Conservation (phyloP, 2,888 invertebrate species). For the Achlya flavicornis region DNA sequence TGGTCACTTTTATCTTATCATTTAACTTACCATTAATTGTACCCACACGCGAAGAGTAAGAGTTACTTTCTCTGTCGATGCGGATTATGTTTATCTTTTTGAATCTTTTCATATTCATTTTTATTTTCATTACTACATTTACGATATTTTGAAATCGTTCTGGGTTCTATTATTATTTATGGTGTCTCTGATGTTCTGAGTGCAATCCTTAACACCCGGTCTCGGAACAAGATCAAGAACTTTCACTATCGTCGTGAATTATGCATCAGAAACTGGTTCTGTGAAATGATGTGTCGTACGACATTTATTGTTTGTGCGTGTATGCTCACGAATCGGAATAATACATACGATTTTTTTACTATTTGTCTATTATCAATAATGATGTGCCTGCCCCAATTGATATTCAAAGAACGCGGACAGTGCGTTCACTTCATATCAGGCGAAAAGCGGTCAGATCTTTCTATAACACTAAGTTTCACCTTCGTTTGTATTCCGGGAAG, state of each 20-base stretch:
- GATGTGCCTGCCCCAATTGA: slow-evolving; percentile 22
- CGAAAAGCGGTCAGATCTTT: slow-evolving; percentile 55
- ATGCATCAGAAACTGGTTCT: slow-evolving; percentile 42
- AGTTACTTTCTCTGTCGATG: slow-evolving; percentile 28
- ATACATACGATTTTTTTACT: not conserved
- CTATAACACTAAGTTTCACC: slow-evolving; percentile 63
- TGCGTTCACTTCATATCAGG: slow-evolving; percentile 30
- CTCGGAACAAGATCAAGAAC: slow-evolving; percentile 44
- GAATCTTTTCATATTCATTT: not conserved
- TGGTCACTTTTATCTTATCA: not conserved
- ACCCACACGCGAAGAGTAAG: slow-evolving; percentile 13
- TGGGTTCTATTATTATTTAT: not conserved
- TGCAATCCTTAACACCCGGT: slow-evolving; percentile 24
- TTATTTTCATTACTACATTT: slow-evolving; percentile 21
- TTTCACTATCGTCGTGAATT: slow-evolving; percentile 60
- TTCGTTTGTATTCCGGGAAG: slow-evolving; percentile 67
- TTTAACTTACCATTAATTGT: slow-evolving; percentile 10
- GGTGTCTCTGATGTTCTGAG: not conserved
- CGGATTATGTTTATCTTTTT: slow-evolving; percentile 19
- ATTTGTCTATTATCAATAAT: not conserved
- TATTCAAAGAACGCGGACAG: slow-evolving; percentile 44
- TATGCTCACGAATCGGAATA: slow-evolving; percentile 17
- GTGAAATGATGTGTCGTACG: slow-evolving; percentile 25
- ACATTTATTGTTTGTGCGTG: slow-evolving; percentile 16
- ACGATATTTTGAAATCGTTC: not conserved